Percentiles rank a stretch among this genome's conserved stretches.
phyloP scores from a whole-genome alignment of 2,888 invertebrate species.

The Bhutanitis thaidina region DNA sequence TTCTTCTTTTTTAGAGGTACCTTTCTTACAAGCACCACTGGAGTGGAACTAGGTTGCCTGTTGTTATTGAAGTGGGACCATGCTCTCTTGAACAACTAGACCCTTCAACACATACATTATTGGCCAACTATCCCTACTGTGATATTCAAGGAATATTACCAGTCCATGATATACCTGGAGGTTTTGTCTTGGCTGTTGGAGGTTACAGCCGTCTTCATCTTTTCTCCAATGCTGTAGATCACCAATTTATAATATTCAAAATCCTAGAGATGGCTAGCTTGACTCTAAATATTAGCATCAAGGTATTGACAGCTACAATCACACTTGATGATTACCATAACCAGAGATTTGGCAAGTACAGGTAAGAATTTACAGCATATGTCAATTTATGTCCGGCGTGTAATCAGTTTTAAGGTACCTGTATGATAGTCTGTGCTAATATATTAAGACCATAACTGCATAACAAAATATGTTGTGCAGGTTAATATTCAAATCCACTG shows the following conservation, averaged over 20 bases:
- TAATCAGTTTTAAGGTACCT: too few relatives aligned
- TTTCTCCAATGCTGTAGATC: constrained; percentile 89
- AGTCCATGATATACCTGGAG: constrained; percentile 94
- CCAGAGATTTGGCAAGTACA: constrained; percentile 95
- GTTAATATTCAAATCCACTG: too few relatives aligned
- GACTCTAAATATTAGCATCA: constrained; percentile 90
- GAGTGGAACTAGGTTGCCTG: constrained; percentile 94
- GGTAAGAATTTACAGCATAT: constrained; percentile 70
- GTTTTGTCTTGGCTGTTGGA: constrained; percentile 94
- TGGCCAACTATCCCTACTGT: constrained; percentile 81
- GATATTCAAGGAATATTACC: constrained; percentile 78
- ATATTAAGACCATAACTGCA: too few relatives aligned
- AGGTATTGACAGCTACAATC: constrained; percentile 90
- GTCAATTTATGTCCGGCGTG: too few relatives aligned
- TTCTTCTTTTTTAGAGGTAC: constrained; percentile 83
- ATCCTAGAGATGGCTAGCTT: constrained; percentile 90
- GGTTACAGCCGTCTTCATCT: constrained; percentile 95
- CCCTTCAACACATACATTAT: constrained; percentile 88
- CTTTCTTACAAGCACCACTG: constrained; percentile 97
- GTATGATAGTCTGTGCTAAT: too few relatives aligned
- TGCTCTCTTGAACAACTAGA: constrained; percentile 95
- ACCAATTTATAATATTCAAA: constrained; percentile 92
- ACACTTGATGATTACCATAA: constrained; percentile 92
- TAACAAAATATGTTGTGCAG: too few relatives aligned
- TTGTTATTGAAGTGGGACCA: constrained; percentile 94